Evolutionary conservation across 1,140 invertebrate species (phyloP).

Genomic region (Eufriesea mexicana): DNA sequence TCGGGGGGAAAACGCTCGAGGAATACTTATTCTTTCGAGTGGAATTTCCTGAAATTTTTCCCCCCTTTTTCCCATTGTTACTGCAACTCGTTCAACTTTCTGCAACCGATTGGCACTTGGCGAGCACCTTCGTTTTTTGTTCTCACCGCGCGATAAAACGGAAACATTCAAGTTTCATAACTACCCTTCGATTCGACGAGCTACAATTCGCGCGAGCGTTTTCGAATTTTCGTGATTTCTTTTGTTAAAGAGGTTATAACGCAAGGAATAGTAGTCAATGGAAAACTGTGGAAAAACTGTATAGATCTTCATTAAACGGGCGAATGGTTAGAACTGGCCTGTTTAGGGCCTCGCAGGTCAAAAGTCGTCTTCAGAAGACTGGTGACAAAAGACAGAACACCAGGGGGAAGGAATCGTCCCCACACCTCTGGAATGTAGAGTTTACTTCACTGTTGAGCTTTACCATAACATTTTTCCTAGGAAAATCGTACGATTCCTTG

Average conservation of each 20-base stretch:
- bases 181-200: conserved; percentile 5
- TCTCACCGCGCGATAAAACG: background rate
- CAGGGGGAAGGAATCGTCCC: too few relatives aligned
- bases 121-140: background rate
- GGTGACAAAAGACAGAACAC: too few relatives aligned
- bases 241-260: too few relatives aligned
- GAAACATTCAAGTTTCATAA: conserved; percentile 25
- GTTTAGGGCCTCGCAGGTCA: too few relatives aligned
- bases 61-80: background rate
- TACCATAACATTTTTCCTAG: too few relatives aligned
- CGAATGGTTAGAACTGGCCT: too few relatives aligned
- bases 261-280: too few relatives aligned
- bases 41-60: background rate
- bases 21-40: background rate
- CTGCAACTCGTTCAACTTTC: background rate
- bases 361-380: too few relatives aligned
- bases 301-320: too few relatives aligned
- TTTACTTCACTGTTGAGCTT: too few relatives aligned
- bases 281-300: too few relatives aligned
- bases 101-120: conserved; percentile 2
- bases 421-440: too few relatives aligned
- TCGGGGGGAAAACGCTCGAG: background rate
- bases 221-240: background rate
- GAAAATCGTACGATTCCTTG: background rate
- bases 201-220: background rate